A percentile compares a stretch with the other conserved stretches of the same genome.
Conservation (phyloP, 1,140 invertebrate species). For the Neodiprion fabricii region DNA sequence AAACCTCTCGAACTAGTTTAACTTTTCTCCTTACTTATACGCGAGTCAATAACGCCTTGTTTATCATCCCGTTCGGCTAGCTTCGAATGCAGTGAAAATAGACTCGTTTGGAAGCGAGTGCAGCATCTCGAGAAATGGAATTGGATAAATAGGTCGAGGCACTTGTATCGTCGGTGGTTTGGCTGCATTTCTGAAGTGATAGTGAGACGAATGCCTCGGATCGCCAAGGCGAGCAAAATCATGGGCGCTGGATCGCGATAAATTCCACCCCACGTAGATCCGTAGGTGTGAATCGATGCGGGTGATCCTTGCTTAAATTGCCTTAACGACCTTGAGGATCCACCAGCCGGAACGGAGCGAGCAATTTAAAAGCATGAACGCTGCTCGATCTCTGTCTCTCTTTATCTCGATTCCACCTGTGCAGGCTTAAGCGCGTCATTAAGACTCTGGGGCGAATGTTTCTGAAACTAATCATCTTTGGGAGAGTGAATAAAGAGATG, state of each 20-base stretch:
- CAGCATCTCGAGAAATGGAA: constrained; percentile 27
- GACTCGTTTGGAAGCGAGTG: constrained; percentile 31
- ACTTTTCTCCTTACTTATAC: constrained; percentile 51
- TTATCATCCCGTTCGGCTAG: background rate
- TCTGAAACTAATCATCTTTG: too few species aligned
- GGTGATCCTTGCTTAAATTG: background rate
- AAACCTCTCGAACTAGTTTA: constrained; percentile 60
- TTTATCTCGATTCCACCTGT: background rate
- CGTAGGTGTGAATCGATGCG: background rate
- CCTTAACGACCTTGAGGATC: background rate
- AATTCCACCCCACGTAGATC: background rate
- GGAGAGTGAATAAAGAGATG: too few species aligned
- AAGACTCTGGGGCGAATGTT: too few species aligned
- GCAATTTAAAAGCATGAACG: too few species aligned
- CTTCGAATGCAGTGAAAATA: background rate
- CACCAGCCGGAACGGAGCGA: background rate
- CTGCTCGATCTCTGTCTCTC: background rate
- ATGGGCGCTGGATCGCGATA: too few species aligned
- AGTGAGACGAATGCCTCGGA: background rate
- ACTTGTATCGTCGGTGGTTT: background rate
- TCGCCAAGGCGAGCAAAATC: too few species aligned
- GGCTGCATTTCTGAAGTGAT: constrained; percentile 1
- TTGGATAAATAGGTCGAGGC: constrained; percentile 3
- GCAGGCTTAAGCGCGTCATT: too few species aligned
- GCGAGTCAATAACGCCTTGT: constrained; percentile 7